Percentiles rank a stretch among this genome's conserved stretches.
These are phyloP conservation scores for Stigmatopora argus DNA, from an alignment of 2,113 vertebrate genomes.

Conservation along the genomic window DNA sequence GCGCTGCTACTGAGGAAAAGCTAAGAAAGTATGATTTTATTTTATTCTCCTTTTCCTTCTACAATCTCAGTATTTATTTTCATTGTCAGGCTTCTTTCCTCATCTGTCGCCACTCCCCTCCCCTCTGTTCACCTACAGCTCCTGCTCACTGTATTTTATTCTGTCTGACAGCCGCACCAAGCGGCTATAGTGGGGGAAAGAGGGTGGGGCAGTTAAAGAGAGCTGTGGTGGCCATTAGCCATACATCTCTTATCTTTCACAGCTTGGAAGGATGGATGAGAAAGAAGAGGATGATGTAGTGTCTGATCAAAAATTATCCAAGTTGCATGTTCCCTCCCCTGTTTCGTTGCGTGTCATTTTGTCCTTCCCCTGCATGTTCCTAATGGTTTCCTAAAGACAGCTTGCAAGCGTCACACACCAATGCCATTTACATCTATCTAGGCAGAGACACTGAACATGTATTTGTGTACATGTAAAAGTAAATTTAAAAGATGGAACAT, in stretches of 20 bases:
- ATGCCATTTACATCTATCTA: constrained; percentile 59
- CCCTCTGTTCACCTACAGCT: constrained; percentile 24
- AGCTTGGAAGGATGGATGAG: constrained; percentile 25
- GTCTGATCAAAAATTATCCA: constrained; percentile 45
- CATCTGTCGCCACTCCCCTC: constrained; percentile 36
- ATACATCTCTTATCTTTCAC: constrained; percentile 37
- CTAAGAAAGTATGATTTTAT: constrained; percentile 20
- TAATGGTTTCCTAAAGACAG: constrained; percentile 72
- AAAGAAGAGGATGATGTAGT: constrained; percentile 33
- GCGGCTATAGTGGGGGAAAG: constrained; percentile 3
- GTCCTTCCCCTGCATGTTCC: constrained; percentile 56
- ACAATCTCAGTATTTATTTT: constrained; percentile 25
- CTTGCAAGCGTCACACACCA: constrained; percentile 64
- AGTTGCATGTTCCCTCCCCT: constrained; percentile 48
- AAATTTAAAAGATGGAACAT: constrained; percentile 31
- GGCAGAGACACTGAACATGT: constrained; percentile 34
- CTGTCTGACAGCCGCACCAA: constrained; percentile 43
- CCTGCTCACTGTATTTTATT: constrained; percentile 38
- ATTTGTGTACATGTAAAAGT: constrained; percentile 11
- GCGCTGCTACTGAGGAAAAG: constrained; percentile 15
- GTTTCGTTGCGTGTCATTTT: constrained; percentile 43
- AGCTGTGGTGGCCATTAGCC: constrained; percentile 43
- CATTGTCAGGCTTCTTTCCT: constrained; percentile 33
- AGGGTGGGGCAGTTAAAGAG: constrained; percentile 31
- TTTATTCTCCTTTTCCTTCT: constrained; percentile 1